Base-by-base conservation (phyloP, 2,888 invertebrate genomes). In the Lochmaea crataegi region DNA sequence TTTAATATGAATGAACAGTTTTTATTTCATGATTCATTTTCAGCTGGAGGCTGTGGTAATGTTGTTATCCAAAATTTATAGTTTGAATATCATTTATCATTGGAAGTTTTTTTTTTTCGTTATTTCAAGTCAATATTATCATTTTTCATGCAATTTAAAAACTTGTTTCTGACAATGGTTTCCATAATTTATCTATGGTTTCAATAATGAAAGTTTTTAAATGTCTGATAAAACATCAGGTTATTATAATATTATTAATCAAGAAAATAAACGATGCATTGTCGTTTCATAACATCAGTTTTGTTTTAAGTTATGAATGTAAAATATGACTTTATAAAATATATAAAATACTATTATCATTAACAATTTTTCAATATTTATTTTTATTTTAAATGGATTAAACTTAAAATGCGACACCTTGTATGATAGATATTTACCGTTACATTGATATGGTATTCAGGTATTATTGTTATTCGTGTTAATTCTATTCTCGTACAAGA, bases 21-120 rank as follows among this genome's bases (percentile, higher is more conserved):
- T 68, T 61, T 32, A 58, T 57, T 65, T n/a, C 16, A 66, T 75
- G 75, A 72, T 66, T 75, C 75, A 75, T 72, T 70, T 57, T 11
- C 57, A 42, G 3, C 66, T 18, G 11, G 4, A 56, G 57, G 56
- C 57, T 51, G n/a, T 38, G 14, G 18, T 32, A n/a, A n/a, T 56
- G 56, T 53, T n/a, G 65, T 53, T n/a, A 45, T 65, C 32, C 16
- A 60, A 60, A 60, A 38, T 32, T 60, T 60, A 38, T 38, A 38
- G 56, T 51, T 6, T 42, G 45, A 63, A 41, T 63, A 63, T 14
- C 42, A 63, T 63, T 63, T 63, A 41, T 63, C 45, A 63, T 42
- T 63, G 18, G 42, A 38, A 41, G 10, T 61, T 61, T n/a, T 56
- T 56, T 56, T 58, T 5, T 58, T 64, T 48, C 18, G 48, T 64